phyloP scores from a whole-genome alignment of 2,113 vertebrate species.

The Takifugu flavidus region DNA sequence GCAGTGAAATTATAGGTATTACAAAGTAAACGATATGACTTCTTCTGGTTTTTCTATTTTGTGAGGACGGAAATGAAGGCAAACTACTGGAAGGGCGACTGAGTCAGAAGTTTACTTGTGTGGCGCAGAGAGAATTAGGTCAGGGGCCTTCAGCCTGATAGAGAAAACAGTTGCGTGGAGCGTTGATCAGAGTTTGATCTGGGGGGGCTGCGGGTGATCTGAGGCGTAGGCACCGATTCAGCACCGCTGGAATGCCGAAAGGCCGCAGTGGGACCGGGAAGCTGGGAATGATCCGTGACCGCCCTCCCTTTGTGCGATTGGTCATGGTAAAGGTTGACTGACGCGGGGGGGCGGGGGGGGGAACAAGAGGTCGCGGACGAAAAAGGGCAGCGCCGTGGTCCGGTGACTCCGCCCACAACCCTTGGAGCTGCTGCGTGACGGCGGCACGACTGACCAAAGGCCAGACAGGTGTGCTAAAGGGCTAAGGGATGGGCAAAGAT shows the following conservation, averaged over 20 bases:
- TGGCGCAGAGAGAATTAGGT: constrained; percentile 9
- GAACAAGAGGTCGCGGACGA: constrained; percentile 10
- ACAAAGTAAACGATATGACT: too few relatives aligned
- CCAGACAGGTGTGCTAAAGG: constrained; percentile 42
- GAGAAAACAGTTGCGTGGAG: constrained; percentile 21
- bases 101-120: too few relatives aligned
- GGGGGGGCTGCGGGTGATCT: constrained; percentile 22
- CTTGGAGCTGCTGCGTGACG: constrained; percentile 23
- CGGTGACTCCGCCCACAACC: constrained; percentile 44
- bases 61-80: too few relatives aligned
- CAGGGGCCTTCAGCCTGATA: constrained; percentile 19
- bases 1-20: too few relatives aligned
- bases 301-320: constrained; percentile 33
- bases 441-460: constrained; percentile 15
- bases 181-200: constrained; percentile 8
- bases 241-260: constrained; percentile 30
- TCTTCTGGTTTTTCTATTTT: too few relatives aligned
- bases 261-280: constrained; percentile 30
- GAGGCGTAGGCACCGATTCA: constrained; percentile 31
- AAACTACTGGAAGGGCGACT: too few relatives aligned
- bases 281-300: constrained; percentile 48
- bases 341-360: constrained; percentile 14
- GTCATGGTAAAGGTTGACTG: constrained; percentile 42
- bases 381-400: constrained; percentile 5
- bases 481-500: constrained; percentile 39